Evolutionary conservation across 23 tunicate species (phyloP), one percentile per base, ranked within the genome.

Genomic region (Phallusia fumigata): DNA sequence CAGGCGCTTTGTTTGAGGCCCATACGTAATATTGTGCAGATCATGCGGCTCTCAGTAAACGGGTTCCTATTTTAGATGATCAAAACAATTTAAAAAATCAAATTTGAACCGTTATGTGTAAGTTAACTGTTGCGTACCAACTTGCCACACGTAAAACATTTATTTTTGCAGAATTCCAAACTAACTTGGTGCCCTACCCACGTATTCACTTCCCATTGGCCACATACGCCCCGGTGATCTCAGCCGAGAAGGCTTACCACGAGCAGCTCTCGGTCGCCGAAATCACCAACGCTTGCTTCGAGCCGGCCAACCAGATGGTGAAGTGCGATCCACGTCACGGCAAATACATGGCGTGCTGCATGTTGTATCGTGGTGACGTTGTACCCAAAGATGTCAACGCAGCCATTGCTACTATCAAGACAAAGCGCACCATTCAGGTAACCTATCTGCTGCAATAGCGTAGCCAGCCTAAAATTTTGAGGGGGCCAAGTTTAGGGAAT

Each of bases 381-480:
- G 99, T 96, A 33, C 99, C 99, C 32, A 96, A 96, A 65, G 99
- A 96, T 76, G 99, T 96, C 76, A 96, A 96, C 86, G 99, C 99
- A 34, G 99, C 97, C 76, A 91, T 96, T 80, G 99, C 99, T 18
- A 93, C 92, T 18, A 96, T 95, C 88, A 95, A 95, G 81, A 95
- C 98, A 77, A 95, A 95, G 65, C 87, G 98, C 15, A 89, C 95
- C 33, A 95, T 95, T 51, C 98, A 90, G 84, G 95, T 90, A 82
- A 16, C n/a, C n/a, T n/a, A n/a, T n/a, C n/a, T n/a, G n/a, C n/a
- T n/a, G n/a, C n/a, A n/a, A n/a, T n/a, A n/a, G n/a, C n/a, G n/a
- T n/a, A n/a, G n/a, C n/a, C n/a, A n/a, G n/a, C n/a, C n/a, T n/a
- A n/a, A n/a, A n/a, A n/a, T n/a, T n/a, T n/a, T n/a, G n/a, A n/a